These are phyloP conservation scores for Sorex fumeus DNA, from an alignment of 2,113 vertebrate genomes.

Conservation along the genomic window DNA sequence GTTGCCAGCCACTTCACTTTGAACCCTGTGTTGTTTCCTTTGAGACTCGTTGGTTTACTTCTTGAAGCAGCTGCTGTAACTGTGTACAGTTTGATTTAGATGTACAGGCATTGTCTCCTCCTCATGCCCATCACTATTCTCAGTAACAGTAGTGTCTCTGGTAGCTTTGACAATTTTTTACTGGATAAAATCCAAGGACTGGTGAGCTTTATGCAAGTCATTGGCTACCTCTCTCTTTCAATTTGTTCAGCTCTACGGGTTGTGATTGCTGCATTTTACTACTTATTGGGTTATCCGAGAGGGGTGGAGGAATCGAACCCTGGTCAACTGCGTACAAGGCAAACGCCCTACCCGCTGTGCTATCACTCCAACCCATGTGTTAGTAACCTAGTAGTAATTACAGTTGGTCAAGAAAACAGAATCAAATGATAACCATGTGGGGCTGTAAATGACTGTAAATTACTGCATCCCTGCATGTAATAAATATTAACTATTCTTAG, in stretches of 20 bases:
- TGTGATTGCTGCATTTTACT: too few relatives aligned
- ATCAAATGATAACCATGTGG: slow-evolving; percentile 37
- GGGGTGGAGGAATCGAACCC: too few relatives aligned
- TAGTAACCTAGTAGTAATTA: slow-evolving; percentile 37
- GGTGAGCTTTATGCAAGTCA: slow-evolving; percentile 91
- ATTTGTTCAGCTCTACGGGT: too few relatives aligned
- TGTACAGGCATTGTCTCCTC: too few relatives aligned
- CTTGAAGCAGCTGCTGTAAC: too few relatives aligned
- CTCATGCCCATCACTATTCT: slow-evolving; percentile 92
- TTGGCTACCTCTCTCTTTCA: too few relatives aligned
- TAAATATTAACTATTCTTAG: slow-evolving; percentile 45
- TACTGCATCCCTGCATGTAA: slow-evolving; percentile 7
- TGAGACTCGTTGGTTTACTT: too few relatives aligned
- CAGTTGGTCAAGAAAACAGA: neutral
- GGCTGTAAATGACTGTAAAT: neutral
- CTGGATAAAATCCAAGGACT: slow-evolving; percentile 96
- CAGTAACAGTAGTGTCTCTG: slow-evolving; percentile 94
- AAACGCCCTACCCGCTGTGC: too few relatives aligned
- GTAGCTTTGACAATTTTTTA: slow-evolving; percentile 94
- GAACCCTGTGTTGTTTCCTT: slow-evolving; percentile 13
- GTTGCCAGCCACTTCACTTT: slow-evolving; percentile 88
- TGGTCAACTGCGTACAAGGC: too few relatives aligned
- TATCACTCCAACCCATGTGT: too few relatives aligned
- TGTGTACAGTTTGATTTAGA: too few relatives aligned
- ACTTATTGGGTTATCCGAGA: too few relatives aligned